phyloP scores from a whole-genome alignment of 1,140 invertebrate species.

The Dendroctonus valens region DNA sequence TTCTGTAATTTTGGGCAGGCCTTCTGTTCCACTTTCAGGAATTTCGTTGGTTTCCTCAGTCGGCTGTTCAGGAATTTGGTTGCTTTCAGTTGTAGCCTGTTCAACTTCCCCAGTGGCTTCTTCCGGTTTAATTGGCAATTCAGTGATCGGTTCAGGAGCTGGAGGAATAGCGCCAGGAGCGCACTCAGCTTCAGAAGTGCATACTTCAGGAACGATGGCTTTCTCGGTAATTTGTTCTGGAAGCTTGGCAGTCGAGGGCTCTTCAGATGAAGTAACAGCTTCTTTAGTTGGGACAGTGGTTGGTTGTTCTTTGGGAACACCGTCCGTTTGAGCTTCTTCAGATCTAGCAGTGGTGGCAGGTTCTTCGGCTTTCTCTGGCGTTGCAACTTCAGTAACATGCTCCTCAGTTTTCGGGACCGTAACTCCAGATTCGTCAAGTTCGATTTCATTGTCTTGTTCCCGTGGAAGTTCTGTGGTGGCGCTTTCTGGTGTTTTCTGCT shows the following conservation, averaged over 20 bases:
- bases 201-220: slow-evolving; percentile 30
- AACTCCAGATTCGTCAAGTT: slow-evolving; percentile 28
- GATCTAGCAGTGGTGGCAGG: not conserved
- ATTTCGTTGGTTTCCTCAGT: slow-evolving; percentile 40
- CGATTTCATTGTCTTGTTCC: slow-evolving; percentile 34
- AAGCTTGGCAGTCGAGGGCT: not conserved
- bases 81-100: slow-evolving; percentile 26
- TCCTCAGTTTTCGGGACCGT: slow-evolving; percentile 14
- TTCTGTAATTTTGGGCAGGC: slow-evolving; percentile 4
- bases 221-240: slow-evolving; percentile 24
- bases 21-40: slow-evolving; percentile 25
- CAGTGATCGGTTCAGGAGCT: slow-evolving; percentile 13
- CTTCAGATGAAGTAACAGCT: not conserved
- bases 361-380: slow-evolving; percentile 8
- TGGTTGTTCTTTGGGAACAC: slow-evolving; percentile 1
- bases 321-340: not conserved
- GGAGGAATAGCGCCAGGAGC: slow-evolving; percentile 27
- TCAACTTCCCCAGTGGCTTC: slow-evolving; percentile 4
- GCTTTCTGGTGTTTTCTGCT: not conserved
- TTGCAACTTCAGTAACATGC: slow-evolving; percentile 1
- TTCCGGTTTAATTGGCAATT: slow-evolving; percentile 27
- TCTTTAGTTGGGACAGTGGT: not conserved
- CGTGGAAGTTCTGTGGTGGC: slow-evolving; percentile 23
- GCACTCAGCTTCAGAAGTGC: slow-evolving; percentile 28
- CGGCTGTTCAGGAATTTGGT: slow-evolving; percentile 28